Evolutionary conservation across 2,888 invertebrate species (phyloP), one percentile per base, ranked within the genome.

Genomic region (Aporophyla lueneburgensis): DNA sequence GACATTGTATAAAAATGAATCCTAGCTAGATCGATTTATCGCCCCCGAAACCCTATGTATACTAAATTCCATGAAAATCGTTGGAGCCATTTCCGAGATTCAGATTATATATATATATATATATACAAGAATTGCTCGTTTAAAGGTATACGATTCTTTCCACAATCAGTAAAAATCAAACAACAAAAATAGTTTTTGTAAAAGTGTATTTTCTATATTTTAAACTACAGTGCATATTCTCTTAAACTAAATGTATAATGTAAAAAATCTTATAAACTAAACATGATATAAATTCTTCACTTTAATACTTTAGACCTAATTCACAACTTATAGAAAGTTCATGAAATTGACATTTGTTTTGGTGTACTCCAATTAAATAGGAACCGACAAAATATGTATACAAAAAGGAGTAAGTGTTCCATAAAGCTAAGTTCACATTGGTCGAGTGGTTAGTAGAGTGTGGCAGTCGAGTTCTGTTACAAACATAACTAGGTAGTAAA

Each of bases 181-280:
- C 70, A 6, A 49, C 16, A 12, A 62, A 68, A 49, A 33, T n/a
- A 33, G 46, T 71, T 73, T 81, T 69, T 76, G 68, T 71, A 78
- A 85, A 88, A 83, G 84, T 81, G 78, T 82, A 81, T 80, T 87
- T 74, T 74, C 80, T 85, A 85, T 86, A 73, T 75, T 74, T 71
- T 81, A 74, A 83, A 77, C 83, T 88, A 88, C 76, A 89, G 71
- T 86, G 85, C 81, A 84, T 85, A 79, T 79, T 79, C 73, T 73
- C 83, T 84, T 86, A 86, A 14, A 66, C 69, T 86, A 78, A 67
- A 72, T 58, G 63, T 85, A 78, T 62, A 59, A 66, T 79, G 76
- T 84, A 87, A 87, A 88, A 87, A 75, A 72, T 24, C 79, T 84
- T 88, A 87, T n/a, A 21, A 51, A 56, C 86, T 88, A 88, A 65